A percentile compares a stretch with the other conserved stretches of the same genome.
phyloP scores from a whole-genome alignment of 2,797 vertebrate species.

The Hyperoplus immaculatus region DNA sequence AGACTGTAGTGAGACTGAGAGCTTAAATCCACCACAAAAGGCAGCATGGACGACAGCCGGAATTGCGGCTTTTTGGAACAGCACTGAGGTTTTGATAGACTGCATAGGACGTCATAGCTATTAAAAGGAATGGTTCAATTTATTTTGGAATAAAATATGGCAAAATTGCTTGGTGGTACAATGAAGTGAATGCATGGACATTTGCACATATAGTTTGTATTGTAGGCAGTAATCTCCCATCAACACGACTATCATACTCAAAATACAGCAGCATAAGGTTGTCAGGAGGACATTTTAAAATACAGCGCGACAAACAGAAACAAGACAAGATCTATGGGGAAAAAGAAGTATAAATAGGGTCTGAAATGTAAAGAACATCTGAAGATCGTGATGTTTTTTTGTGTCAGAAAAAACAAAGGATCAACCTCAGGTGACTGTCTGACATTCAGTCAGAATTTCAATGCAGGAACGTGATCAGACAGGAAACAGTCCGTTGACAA shows the following conservation, averaged over 20 bases:
- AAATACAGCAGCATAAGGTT: background rate
- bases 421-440: no score
- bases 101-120: background rate
- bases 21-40: slow-evolving; percentile 45
- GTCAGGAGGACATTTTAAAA: background rate
- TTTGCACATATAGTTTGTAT: slow-evolving; percentile 13
- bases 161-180: slow-evolving; percentile 3
- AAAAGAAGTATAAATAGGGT: no score
- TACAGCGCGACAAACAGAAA: no score
- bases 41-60: slow-evolving; percentile 17
- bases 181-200: background rate
- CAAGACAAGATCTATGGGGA: no score
- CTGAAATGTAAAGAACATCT: no score
- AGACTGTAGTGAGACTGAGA: slow-evolving; percentile 22
- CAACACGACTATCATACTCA: background rate
- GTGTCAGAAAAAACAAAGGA: no score
- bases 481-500: no score
- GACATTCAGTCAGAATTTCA: no score
- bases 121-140: background rate
- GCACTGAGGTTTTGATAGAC: slow-evolving; percentile 6
- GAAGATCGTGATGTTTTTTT: no score
- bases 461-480: no score
- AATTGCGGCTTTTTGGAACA: slow-evolving; percentile 7
- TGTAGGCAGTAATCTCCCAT: slow-evolving; percentile 14
- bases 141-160: background rate